These are phyloP conservation scores for Kryphioiulus occultus DNA, from an alignment of 2,888 invertebrate species.

Conservation along the genomic window DNA sequence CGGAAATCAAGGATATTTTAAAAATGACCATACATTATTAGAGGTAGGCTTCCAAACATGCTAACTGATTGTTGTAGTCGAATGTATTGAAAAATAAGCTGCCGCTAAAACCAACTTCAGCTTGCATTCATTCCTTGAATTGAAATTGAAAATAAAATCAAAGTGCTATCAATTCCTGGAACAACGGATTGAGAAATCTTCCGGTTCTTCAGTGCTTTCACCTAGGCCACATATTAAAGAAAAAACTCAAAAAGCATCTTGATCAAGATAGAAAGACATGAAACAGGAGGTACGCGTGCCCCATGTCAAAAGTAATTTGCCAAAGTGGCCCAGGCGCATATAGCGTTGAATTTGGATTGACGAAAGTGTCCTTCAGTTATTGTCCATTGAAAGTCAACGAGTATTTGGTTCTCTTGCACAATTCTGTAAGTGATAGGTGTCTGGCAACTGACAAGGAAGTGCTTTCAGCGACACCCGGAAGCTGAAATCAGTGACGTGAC, in stretches of 20 bases:
- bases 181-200: background rate
- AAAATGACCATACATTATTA: background rate
- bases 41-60: background rate
- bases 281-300: background rate
- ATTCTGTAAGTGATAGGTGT: background rate
- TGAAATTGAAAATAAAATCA: background rate
- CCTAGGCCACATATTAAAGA: background rate
- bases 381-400: background rate
- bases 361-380: background rate
- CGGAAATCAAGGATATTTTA: background rate
- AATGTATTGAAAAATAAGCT: background rate
- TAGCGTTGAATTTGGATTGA: background rate
- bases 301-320: background rate
- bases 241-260: background rate
- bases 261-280: background rate
- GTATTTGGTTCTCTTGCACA: background rate
- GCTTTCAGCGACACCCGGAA: conserved; percentile 32
- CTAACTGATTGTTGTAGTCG: too few relatives aligned
- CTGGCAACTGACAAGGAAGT: conserved; percentile 21
- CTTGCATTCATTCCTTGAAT: background rate
- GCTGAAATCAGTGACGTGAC: background rate
- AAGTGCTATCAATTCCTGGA: background rate
- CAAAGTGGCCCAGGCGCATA: background rate
- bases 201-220: background rate
- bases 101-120: background rate